phyloP scores from a whole-genome alignment of 1,140 invertebrate species.

The Linepithema humile region DNA sequence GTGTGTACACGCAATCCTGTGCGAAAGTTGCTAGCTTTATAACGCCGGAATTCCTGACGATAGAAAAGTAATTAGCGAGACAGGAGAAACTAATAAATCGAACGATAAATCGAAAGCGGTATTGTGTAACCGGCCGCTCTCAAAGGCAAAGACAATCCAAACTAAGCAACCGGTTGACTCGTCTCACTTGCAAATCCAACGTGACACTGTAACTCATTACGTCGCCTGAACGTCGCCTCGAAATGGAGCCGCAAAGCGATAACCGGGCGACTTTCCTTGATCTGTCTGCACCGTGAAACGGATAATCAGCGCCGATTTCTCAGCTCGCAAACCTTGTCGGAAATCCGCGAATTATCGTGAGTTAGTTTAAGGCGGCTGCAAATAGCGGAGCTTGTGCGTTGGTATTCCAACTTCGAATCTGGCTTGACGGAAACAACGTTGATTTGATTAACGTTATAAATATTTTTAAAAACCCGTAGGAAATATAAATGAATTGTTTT shows the following conservation, averaged over 20 bases:
- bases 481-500: not conserved
- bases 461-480: not conserved
- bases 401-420: not conserved
- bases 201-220: conserved; percentile 52
- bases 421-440: not conserved
- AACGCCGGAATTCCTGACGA: not conserved
- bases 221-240: conserved; percentile 26
- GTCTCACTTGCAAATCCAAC: conserved; percentile 52
- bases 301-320: conserved; percentile 52
- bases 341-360: conserved; percentile 17
- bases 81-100: conserved; percentile 50
- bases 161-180: conserved; percentile 35
- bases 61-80: conserved; percentile 35
- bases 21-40: conserved; percentile 8
- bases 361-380: not conserved
- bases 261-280: conserved; percentile 46
- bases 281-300: conserved; percentile 30
- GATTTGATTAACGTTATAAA: not conserved
- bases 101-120: conserved; percentile 34
- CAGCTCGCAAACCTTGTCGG: conserved; percentile 14
- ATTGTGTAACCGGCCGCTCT: conserved; percentile 15
- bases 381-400: not conserved
- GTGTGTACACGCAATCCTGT: not conserved
- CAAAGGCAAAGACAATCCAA: conserved; percentile 30
- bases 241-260: conserved; percentile 57